phyloP scores from a whole-genome alignment of 2,113 vertebrate genomes.

The Sus scrofa region T2T-Sscrofa CM000826.6:115818001-115818500 shows the following conservation, averaged over 20 bases:
- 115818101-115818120: background rate
- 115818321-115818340: background rate
- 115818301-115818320: background rate
- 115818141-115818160: background rate
- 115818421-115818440: background rate
- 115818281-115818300: background rate
- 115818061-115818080: background rate
- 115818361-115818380: background rate
- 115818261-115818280: slow-evolving; percentile 16
- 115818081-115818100: background rate
- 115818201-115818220: background rate
- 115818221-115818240: background rate
- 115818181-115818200: background rate
- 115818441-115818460: background rate
- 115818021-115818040: background rate
- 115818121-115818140: background rate
- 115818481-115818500: background rate
- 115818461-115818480: background rate
- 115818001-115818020: background rate
- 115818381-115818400: background rate
- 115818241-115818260: background rate
- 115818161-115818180: background rate
- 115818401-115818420: background rate
- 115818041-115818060: background rate
- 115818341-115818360: background rate